Evolutionary conservation across 2,797 vertebrate genomes (phyloP).

Genomic region (Microctenopoma lineatum): DNA sequence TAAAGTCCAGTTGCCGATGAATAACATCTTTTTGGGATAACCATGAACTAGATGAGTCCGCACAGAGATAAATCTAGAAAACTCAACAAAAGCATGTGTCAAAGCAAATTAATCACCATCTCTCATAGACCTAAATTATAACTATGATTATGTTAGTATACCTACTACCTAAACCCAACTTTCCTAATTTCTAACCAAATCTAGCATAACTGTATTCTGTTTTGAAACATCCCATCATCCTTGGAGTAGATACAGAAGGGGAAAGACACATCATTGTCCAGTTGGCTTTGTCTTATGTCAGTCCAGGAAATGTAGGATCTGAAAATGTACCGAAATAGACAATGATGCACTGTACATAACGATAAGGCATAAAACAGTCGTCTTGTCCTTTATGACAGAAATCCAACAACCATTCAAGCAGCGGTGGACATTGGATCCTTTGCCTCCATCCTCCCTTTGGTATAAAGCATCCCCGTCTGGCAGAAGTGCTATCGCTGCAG

Average conservation of each 20-base stretch:
- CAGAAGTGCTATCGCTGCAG: conserved; percentile 45
- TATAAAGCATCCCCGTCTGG: conserved; percentile 27
- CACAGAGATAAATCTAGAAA: too few species aligned
- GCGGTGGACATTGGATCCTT: conserved; percentile 9
- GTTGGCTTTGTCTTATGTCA: conserved; percentile 1
- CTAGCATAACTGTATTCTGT: background rate
- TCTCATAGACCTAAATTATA: too few species aligned
- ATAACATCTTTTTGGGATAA: too few species aligned
- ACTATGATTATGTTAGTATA: too few species aligned
- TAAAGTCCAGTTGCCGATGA: too few species aligned
- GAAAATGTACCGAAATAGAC: conserved; percentile 8
- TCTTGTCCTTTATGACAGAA: conserved; percentile 16
- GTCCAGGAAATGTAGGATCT: conserved; percentile 2
- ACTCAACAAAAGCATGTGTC: too few species aligned
- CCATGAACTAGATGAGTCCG: too few species aligned
- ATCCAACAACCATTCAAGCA: conserved; percentile 17
- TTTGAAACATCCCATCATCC: background rate
- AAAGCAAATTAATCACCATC: too few species aligned
- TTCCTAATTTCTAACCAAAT: background rate
- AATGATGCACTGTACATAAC: conserved; percentile 5
- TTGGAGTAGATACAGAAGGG: background rate
- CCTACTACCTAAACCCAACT: too few species aligned
- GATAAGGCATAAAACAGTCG: conserved; percentile 9
- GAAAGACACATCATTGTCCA: conserved; percentile 17
- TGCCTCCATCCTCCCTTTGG: conserved; percentile 13